Base-by-base conservation (phyloP, 2,113 vertebrate species). In the Clinocottus analis region DNA sequence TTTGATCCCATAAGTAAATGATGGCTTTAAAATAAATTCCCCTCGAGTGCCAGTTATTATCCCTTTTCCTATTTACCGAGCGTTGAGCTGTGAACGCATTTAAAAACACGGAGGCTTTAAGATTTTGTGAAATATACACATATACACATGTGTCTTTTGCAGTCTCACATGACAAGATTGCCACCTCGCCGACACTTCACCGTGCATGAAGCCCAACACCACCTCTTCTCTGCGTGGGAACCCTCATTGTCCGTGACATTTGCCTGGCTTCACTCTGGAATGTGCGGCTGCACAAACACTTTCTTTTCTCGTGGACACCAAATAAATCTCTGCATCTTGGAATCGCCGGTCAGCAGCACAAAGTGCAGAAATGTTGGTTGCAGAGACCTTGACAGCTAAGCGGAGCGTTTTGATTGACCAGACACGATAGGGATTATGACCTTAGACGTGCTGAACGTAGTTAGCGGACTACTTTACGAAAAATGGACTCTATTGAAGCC, bases 91-190 rank as follows among this genome's bases (percentile, higher is more conserved):
- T 14, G 12, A 61, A 45, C 11, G 45, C 2, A 45, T 37, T 16
- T 53, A 21, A 9, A 37, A 56, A 31, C 29, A 31, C 19, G 21
- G 3, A 31, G 5, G 69, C 72, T 23, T n/a, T 1, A 37, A 25
- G 21, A 45, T 45, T 17, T n/a, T 49, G 56, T 55, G n/a, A 53
- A 61, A 49, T 43, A 35, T 35, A 35, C 13, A 23, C n/a, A n/a
- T n/a, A n/a, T n/a, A n/a, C n/a, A 60, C 58, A 64, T 39, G 61
- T 60, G 66, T 49, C 14, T 58, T 58, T 39, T 23, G 29, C 7
- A 47, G 3, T 68, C 33, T 72, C 66, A 75, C 72, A 41, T 67
- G 72, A 72, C 45, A 60, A 53, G 16, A 53, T 29, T 37, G 9
- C 49, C 17, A 63, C 17, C 11, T n/a, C 14, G 7, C 10, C 6